A percentile compares a stretch with the other conserved stretches of the same genome.
Evolutionary conservation across 2,888 invertebrate genomes (phyloP).

Genomic region (Amaurobius ferox): DNA sequence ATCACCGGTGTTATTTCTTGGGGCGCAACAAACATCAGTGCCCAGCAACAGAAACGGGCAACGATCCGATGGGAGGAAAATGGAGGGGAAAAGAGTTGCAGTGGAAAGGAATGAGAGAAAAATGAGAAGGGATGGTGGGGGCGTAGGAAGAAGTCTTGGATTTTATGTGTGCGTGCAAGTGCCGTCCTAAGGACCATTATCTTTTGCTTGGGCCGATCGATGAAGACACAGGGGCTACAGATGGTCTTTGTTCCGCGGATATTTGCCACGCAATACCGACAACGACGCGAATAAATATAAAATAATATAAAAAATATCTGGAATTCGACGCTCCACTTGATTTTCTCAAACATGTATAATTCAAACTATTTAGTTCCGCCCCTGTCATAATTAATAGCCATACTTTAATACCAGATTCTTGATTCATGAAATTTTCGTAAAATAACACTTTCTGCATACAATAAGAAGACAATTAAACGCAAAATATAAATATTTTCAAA

Average conservation of each 20-base stretch:
- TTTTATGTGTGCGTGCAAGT: slow-evolving; percentile 55
- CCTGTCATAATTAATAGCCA: no score
- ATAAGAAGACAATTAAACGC: no score
- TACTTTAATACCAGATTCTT: no score
- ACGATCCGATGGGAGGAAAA: slow-evolving; percentile 21
- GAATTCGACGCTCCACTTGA: no score
- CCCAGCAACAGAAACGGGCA: slow-evolving; percentile 7
- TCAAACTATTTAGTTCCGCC: no score
- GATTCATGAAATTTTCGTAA: no score
- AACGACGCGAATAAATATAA: no score
- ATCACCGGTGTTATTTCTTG: slow-evolving; percentile 51
- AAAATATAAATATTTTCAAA: no score
- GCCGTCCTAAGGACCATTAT: slow-evolving; percentile 36
- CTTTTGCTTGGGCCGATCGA: background rate
- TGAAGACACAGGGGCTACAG: slow-evolving; percentile 23
- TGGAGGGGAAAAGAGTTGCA: slow-evolving; percentile 17
- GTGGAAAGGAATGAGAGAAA: slow-evolving; percentile 26
- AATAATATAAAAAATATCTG: no score
- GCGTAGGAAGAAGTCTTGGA: slow-evolving; percentile 38
- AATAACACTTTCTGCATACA: no score
- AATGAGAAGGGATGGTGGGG: background rate
- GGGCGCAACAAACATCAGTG: slow-evolving; percentile 46
- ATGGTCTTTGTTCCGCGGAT: slow-evolving; percentile 23
- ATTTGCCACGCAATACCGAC: no score
- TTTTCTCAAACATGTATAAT: no score